Percentiles rank a stretch among this genome's conserved stretches.
phyloP scores from a whole-genome alignment of 2,797 vertebrate genomes.

The Somateria mollissima region DNA sequence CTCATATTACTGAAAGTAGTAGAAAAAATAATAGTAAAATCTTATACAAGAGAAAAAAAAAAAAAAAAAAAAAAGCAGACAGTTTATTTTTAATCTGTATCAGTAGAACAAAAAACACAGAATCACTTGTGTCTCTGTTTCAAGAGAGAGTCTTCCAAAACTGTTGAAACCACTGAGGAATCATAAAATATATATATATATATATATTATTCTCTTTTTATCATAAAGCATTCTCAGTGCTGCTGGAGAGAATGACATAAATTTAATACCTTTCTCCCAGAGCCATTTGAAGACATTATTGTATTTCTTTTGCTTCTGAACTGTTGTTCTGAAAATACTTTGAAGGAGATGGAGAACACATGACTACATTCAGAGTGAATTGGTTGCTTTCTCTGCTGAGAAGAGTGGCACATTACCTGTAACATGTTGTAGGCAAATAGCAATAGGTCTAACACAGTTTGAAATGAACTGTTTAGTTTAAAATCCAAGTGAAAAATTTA shows the following conservation, averaged over 20 bases:
- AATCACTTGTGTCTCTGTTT: not conserved
- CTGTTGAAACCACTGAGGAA: not conserved
- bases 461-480: not conserved
- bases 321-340: not conserved
- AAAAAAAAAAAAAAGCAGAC: not conserved
- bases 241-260: not conserved
- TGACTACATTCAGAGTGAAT: not conserved
- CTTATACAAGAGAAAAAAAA: not conserved
- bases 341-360: not conserved
- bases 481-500: not conserved
- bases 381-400: not conserved
- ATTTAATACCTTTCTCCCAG: not conserved
- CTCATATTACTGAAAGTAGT: not conserved
- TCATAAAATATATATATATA: too few relatives aligned
- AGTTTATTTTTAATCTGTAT: not conserved
- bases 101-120: not conserved
- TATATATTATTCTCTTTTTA: not conserved
- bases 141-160: not conserved
- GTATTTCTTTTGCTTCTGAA: constrained; percentile 13
- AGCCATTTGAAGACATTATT: not conserved
- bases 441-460: not conserved
- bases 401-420: not conserved
- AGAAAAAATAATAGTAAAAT: not conserved
- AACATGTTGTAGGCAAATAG: not conserved
- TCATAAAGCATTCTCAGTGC: not conserved